phyloP scores from a whole-genome alignment of 2,797 vertebrate species.

The Halcyon leucocephala region DNA sequence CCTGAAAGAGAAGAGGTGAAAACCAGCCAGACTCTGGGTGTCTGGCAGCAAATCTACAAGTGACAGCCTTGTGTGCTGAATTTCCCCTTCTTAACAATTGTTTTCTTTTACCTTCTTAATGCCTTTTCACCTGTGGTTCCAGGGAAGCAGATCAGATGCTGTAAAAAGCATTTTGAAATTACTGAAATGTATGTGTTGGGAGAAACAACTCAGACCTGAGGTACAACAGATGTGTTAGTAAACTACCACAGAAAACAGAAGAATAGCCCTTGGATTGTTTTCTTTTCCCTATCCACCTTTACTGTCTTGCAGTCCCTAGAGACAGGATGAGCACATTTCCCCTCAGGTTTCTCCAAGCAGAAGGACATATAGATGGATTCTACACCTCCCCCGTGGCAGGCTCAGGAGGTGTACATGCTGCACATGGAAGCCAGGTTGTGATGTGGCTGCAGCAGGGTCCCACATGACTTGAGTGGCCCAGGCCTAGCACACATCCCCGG shows the following conservation, averaged over 20 bases:
- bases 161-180: background rate
- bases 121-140: background rate
- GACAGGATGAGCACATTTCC: background rate
- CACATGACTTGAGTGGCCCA: fast-evolving
- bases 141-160: background rate
- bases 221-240: background rate
- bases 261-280: background rate
- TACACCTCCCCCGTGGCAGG: background rate
- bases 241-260: background rate
- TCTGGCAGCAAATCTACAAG: background rate
- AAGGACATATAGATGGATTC: fast-evolving
- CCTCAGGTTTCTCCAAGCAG: background rate
- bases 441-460: fast-evolving
- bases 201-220: background rate
- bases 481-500: fast-evolving
- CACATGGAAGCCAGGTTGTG: fast-evolving
- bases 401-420: fast-evolving
- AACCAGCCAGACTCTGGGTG: background rate
- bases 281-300: background rate
- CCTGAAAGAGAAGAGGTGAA: background rate
- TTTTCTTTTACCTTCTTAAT: background rate
- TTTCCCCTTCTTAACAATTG: background rate
- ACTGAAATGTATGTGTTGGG: background rate
- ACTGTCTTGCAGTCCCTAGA: background rate
- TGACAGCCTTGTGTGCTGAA: background rate